phyloP scores from a whole-genome alignment of 2,888 invertebrate species.

The Geophilus truncorum region DNA sequence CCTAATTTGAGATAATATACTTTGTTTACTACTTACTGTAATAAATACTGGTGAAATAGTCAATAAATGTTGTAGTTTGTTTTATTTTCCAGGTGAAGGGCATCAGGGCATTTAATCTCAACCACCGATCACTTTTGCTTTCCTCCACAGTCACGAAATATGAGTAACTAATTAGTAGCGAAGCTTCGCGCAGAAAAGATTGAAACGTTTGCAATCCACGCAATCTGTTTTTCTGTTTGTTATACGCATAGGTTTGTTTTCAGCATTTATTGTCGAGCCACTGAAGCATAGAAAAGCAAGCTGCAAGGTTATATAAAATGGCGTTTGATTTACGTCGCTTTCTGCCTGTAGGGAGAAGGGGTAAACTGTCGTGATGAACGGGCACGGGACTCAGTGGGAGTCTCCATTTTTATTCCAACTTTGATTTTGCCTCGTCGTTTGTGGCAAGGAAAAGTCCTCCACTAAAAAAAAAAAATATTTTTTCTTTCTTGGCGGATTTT shows the following conservation, averaged over 20 bases:
- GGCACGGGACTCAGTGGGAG: slow-evolving; percentile 10
- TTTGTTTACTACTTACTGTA: neutral
- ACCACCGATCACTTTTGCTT: neutral
- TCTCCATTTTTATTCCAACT: slow-evolving; percentile 21
- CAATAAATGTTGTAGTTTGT: neutral
- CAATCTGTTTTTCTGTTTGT: neutral
- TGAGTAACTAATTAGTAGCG: neutral
- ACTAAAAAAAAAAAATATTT: neutral
- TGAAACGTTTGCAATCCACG: neutral
- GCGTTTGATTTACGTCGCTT: slow-evolving; percentile 5
- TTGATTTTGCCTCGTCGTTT: slow-evolving; percentile 12
- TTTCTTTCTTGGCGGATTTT: neutral
- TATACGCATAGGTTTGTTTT: neutral
- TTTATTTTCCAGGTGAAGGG: neutral
- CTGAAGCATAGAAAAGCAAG: neutral
- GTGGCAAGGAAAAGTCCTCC: neutral
- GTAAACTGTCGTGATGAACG: slow-evolving; percentile 20
- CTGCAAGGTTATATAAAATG: neutral
- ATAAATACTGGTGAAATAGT: neutral
- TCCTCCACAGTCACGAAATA: neutral
- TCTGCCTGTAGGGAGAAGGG: neutral
- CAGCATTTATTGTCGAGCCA: neutral
- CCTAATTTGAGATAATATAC: too few species aligned
- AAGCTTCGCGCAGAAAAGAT: neutral
- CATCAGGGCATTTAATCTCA: neutral